Percentiles rank a stretch among this genome's conserved stretches.
Evolutionary conservation across 2,888 invertebrate species (phyloP).

Genomic region (Hedya salicella): DNA sequence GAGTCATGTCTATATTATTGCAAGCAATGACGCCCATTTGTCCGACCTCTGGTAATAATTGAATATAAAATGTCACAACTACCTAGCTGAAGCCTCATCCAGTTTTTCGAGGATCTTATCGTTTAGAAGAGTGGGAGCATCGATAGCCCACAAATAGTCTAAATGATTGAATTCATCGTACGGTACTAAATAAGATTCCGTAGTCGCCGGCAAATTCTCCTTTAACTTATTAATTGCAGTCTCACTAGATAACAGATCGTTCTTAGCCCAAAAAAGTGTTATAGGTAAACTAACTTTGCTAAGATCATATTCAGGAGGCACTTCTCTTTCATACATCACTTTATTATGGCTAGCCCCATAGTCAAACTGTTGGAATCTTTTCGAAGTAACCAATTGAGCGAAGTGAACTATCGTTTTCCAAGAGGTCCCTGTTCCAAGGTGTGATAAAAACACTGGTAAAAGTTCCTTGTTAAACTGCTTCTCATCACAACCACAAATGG

Average conservation of each 20-base stretch:
- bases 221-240: too few species aligned
- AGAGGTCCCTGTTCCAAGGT: constrained; percentile 91
- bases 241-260: constrained; percentile 89
- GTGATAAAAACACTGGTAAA: constrained; percentile 87
- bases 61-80: constrained; percentile 25
- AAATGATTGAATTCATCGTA: constrained; percentile 88
- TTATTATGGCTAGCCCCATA: constrained; percentile 86
- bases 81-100: constrained; percentile 41
- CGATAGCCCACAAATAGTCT: constrained; percentile 88
- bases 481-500: constrained; percentile 89
- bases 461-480: constrained; percentile 88
- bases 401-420: constrained; percentile 90
- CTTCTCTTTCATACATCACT: constrained; percentile 80
- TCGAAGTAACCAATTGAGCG: constrained; percentile 83
- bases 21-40: too few species aligned
- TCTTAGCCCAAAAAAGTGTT: constrained; percentile 87
- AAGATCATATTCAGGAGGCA: constrained; percentile 87
- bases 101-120: constrained; percentile 72
- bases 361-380: constrained; percentile 88
- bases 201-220: constrained; percentile 74
- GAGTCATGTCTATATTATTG: too few species aligned
- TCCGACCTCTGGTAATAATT: too few species aligned
- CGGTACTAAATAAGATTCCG: constrained; percentile 84
- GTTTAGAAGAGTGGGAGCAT: constrained; percentile 86
- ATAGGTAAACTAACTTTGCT: constrained; percentile 86